Conservation (phyloP, 2,113 vertebrate genomes). For the Psilopogon haemacephalus region DNA sequence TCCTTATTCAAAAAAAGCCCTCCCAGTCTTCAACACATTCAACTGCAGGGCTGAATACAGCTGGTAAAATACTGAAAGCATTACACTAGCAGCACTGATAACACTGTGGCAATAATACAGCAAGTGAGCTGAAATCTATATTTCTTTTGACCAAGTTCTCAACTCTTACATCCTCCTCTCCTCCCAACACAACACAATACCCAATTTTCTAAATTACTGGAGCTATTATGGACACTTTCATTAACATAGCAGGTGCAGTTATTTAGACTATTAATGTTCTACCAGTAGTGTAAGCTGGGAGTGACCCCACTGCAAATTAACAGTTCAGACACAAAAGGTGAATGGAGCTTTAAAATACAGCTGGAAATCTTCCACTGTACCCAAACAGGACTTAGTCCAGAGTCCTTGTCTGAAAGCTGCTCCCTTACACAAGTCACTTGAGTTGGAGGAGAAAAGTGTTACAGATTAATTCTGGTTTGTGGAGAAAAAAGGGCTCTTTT, state of each 20-base stretch:
- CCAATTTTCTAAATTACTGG: constrained; percentile 57
- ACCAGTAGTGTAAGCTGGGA: constrained; percentile 32
- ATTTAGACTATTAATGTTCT: constrained; percentile 37
- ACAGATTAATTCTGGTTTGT: constrained; percentile 47
- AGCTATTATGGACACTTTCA: constrained; percentile 28
- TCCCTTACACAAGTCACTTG: constrained; percentile 41
- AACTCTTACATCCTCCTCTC: neutral
- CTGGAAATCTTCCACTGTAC: constrained; percentile 57
- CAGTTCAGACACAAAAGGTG: constrained; percentile 29
- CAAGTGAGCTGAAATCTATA: constrained; percentile 9
- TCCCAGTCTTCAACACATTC: neutral
- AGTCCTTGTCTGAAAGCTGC: constrained; percentile 41
- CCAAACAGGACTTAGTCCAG: constrained; percentile 39
- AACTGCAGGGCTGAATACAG: constrained; percentile 1
- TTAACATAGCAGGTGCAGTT: constrained; percentile 66
- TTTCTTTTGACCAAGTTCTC: constrained; percentile 23
- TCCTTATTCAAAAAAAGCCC: neutral
- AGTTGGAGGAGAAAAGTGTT: constrained; percentile 36
- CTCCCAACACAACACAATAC: constrained; percentile 22
- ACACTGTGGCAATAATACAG: neutral
- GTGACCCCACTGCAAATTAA: constrained; percentile 56
- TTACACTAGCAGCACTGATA: neutral
- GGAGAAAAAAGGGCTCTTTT: constrained; percentile 36
- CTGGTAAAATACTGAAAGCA: constrained; percentile 14
- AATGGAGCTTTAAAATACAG: constrained; percentile 57